Conservation (phyloP, 1,140 invertebrate genomes). For the Zaprionus taronus region DNA sequence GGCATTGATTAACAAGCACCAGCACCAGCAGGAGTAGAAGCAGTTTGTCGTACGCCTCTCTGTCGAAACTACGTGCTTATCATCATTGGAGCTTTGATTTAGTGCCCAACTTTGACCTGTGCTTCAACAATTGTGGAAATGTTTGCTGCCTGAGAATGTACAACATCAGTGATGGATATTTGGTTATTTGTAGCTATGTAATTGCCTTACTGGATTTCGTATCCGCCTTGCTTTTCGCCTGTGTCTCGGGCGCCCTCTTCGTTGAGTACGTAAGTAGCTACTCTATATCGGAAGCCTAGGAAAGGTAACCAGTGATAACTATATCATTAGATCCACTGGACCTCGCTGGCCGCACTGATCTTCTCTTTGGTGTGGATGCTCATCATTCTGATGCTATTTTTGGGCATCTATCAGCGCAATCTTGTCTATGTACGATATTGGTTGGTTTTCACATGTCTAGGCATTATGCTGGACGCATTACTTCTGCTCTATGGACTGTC, state of each 20-base stretch:
- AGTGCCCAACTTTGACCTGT: conserved; percentile 56
- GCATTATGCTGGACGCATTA: conserved; percentile 58
- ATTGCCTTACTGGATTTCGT: conserved; percentile 65
- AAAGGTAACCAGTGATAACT: not conserved
- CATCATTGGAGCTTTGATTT: conserved; percentile 80
- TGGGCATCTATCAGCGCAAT: conserved; percentile 47
- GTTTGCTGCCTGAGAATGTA: conserved; percentile 38
- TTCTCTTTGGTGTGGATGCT: conserved; percentile 59
- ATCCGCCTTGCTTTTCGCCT: conserved; percentile 64
- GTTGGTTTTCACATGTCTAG: conserved; percentile 65
- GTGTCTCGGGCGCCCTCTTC: conserved; percentile 57
- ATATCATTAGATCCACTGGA: conserved; percentile 32
- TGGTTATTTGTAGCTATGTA: conserved; percentile 67
- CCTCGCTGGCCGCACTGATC: conserved; percentile 50
- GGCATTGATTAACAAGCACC: conserved; percentile 73
- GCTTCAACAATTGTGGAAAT: conserved; percentile 49
- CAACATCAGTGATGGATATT: conserved; percentile 53
- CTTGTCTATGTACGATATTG: conserved; percentile 54
- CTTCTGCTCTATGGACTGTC: conserved; percentile 61
- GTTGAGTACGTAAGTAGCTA: conserved; percentile 56
- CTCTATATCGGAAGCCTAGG: not conserved
- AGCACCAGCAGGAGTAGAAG: conserved; percentile 5
- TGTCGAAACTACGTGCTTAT: conserved; percentile 70
- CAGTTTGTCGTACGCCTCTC: not conserved
- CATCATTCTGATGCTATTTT: conserved; percentile 42